Conservation (phyloP, 2,888 invertebrate species). For the Thecophora atra region DNA sequence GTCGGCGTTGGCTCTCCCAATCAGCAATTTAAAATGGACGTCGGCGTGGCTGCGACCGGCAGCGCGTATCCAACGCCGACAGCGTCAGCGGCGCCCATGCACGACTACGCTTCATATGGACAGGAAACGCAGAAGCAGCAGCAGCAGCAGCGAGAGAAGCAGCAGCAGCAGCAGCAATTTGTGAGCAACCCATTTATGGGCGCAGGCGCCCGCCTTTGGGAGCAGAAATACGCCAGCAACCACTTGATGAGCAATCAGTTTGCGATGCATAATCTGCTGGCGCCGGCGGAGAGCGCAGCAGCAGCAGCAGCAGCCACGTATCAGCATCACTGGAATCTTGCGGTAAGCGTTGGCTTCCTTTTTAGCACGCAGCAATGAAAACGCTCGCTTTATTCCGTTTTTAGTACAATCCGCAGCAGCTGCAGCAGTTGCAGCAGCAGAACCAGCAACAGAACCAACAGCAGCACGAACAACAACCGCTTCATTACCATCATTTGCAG, state of each 20-base stretch:
- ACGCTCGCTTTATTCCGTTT: too few species aligned
- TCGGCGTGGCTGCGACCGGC: slow-evolving; percentile 21
- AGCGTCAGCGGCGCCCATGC: slow-evolving; percentile 39
- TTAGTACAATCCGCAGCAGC: neutral
- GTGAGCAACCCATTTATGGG: slow-evolving; percentile 52
- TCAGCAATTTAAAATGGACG: slow-evolving; percentile 40
- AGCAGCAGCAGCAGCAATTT: slow-evolving; percentile 48
- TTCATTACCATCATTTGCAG: slow-evolving; percentile 44
- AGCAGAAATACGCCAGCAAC: slow-evolving; percentile 51
- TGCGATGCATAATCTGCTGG: slow-evolving; percentile 54
- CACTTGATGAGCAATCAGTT: slow-evolving; percentile 55
- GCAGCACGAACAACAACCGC: slow-evolving; percentile 46
- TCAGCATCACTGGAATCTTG: slow-evolving; percentile 54
- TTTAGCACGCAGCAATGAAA: too few species aligned
- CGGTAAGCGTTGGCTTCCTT: slow-evolving; percentile 40
- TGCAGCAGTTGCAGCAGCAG: slow-evolving; percentile 43
- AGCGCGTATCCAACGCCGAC: too few species aligned
- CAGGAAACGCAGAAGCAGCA: slow-evolving; percentile 50
- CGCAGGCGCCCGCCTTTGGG: slow-evolving; percentile 46
- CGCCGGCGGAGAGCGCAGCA: slow-evolving; percentile 46
- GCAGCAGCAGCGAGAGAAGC: slow-evolving; percentile 47
- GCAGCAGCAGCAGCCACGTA: slow-evolving; percentile 33
- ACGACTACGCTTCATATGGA: slow-evolving; percentile 50
- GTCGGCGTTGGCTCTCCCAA: slow-evolving; percentile 36
- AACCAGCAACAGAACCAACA: slow-evolving; percentile 49